These are phyloP conservation scores for Lichenostomus cassidix DNA, from an alignment of 2,113 vertebrate species.

Conservation along the genomic window DNA sequence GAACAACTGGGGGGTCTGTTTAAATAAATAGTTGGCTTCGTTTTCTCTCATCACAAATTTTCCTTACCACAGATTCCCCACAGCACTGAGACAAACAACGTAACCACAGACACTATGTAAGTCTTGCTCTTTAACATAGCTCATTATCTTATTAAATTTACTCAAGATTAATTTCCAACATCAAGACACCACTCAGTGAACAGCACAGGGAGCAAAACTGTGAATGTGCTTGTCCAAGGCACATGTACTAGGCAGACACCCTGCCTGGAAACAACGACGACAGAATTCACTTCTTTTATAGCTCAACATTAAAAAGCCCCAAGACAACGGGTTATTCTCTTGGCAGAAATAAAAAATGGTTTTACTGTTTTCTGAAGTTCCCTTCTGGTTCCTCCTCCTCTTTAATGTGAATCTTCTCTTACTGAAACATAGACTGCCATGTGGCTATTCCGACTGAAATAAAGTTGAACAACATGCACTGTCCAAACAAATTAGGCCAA, in stretches of 20 bases:
- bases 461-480: background rate
- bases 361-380: background rate
- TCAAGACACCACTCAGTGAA: background rate
- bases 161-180: background rate
- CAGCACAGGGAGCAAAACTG: background rate
- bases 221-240: background rate
- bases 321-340: background rate
- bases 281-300: background rate
- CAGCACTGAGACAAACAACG: fast-evolving
- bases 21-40: background rate
- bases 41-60: background rate
- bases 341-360: background rate
- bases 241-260: background rate
- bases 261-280: background rate
- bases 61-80: background rate
- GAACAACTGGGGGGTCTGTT: background rate
- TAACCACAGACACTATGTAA: background rate
- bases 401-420: background rate
- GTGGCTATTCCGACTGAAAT: background rate
- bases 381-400: background rate
- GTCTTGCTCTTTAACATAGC: background rate
- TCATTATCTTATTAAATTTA: background rate
- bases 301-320: background rate
- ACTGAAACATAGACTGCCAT: background rate
- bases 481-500: background rate